Evolutionary conservation across 2,113 vertebrate species (phyloP).

Genomic region (Notothenia coriiceps): DNA sequence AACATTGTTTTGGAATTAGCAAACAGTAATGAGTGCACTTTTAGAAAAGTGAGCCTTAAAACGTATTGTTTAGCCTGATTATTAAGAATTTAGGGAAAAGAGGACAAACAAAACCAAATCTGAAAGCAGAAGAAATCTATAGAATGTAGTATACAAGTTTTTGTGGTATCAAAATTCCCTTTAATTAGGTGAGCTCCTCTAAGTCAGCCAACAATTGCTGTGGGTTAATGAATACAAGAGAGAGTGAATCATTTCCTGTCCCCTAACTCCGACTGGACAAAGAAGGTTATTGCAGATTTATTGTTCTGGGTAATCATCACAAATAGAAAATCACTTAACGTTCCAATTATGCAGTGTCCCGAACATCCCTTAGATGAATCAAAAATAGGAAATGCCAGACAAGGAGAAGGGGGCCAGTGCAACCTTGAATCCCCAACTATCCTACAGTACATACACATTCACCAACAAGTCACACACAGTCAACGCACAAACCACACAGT

Average conservation of each 20-base stretch:
- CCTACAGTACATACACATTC: constrained; percentile 27
- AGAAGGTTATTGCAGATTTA: constrained; percentile 75
- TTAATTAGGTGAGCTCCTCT: constrained; percentile 40
- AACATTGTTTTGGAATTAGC: constrained; percentile 9
- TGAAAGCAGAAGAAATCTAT: neutral
- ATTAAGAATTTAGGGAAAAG: neutral
- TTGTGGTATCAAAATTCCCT: constrained; percentile 17
- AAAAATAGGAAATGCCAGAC: constrained; percentile 71
- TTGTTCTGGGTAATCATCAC: constrained; percentile 77
- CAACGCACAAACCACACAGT: constrained; percentile 29
- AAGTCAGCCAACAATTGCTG: constrained; percentile 44
- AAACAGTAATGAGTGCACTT: neutral
- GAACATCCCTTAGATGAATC: constrained; percentile 66
- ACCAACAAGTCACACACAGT: constrained; percentile 36
- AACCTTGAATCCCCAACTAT: constrained; percentile 74
- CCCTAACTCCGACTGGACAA: constrained; percentile 55
- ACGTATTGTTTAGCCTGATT: neutral
- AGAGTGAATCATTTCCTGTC: constrained; percentile 49
- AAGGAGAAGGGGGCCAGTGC: constrained; percentile 61
- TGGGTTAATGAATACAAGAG: constrained; percentile 55
- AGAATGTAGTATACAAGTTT: neutral
- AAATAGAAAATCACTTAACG: constrained; percentile 79
- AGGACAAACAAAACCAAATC: neutral
- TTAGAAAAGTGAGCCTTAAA: neutral
- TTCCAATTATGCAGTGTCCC: constrained; percentile 71